Percentiles rank a stretch among this genome's conserved stretches.
Evolutionary conservation across 2,888 invertebrate genomes (phyloP).

Genomic region (Dromius quadrimaculatus): DNA sequence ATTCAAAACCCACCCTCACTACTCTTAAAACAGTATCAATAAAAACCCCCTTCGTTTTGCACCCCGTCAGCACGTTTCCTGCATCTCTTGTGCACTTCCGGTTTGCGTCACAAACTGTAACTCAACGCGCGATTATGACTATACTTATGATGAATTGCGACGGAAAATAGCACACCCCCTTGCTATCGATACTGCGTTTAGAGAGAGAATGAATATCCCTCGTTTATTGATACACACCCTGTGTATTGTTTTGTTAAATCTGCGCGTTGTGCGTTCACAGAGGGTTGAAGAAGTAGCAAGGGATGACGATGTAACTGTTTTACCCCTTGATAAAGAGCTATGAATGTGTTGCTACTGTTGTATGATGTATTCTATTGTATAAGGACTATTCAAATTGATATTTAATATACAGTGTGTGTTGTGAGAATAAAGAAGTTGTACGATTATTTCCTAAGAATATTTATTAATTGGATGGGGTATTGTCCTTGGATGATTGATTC

Average conservation of each 20-base stretch:
- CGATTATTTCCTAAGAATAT: constrained; percentile 43
- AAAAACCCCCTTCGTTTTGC: constrained; percentile 5
- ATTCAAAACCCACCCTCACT: constrained; percentile 1
- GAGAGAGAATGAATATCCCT: neutral
- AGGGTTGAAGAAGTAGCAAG: neutral
- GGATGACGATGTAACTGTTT: constrained; percentile 5
- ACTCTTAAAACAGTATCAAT: constrained; percentile 26
- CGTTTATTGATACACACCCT: constrained; percentile 30
- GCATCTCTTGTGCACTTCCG: neutral
- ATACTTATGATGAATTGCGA: constrained; percentile 48
- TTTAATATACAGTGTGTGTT: constrained; percentile 41
- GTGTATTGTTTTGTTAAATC: constrained; percentile 46
- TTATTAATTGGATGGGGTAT: constrained; percentile 38
- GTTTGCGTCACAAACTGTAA: constrained; percentile 3
- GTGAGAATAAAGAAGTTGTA: constrained; percentile 29
- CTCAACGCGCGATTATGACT: constrained; percentile 36
- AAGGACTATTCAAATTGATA: constrained; percentile 45
- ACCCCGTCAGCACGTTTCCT: constrained; percentile 4
- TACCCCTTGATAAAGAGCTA: neutral
- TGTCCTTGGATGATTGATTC: too few species aligned
- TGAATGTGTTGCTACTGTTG: constrained; percentile 28
- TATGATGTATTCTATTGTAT: constrained; percentile 17
- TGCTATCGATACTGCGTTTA: constrained; percentile 46
- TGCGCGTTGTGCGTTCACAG: constrained; percentile 32
- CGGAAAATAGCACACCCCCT: constrained; percentile 12